Evolutionary conservation across 2,797 vertebrate genomes (phyloP).

Genomic region (Echiichthys vipera): DNA sequence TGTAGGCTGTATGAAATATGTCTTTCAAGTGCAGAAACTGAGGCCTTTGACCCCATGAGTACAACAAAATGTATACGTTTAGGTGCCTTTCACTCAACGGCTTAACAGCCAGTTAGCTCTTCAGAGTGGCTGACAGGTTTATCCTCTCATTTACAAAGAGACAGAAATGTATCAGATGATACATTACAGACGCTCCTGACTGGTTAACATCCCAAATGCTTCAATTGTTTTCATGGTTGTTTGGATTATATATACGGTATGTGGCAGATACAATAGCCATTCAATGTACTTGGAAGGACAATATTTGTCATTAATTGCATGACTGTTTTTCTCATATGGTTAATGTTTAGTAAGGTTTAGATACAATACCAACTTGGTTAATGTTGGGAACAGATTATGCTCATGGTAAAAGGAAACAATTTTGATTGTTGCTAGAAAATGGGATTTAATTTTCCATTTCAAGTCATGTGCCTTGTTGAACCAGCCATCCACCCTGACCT

Average conservation of each 20-base stretch:
- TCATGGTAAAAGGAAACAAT: not conserved
- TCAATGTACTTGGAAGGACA: not conserved
- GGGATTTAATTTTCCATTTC: not conserved
- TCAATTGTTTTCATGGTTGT: conserved; percentile 33
- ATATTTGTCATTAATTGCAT: too few relatives aligned
- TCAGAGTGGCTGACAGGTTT: conserved; percentile 67
- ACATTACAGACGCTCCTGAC: conserved; percentile 49
- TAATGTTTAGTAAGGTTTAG: not conserved
- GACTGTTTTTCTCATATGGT: not conserved
- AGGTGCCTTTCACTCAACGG: conserved; percentile 60
- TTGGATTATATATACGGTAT: conserved; percentile 33
- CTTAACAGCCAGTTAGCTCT: conserved; percentile 52
- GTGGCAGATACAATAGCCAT: too few relatives aligned
- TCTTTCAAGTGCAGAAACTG: conserved; percentile 62
- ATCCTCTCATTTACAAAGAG: conserved; percentile 65
- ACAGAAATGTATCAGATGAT: conserved; percentile 44
- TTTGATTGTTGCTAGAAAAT: not conserved
- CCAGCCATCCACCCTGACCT: not conserved
- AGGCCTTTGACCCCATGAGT: conserved; percentile 66
- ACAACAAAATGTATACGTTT: conserved; percentile 70
- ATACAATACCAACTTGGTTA: not conserved
- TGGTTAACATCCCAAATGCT: conserved; percentile 44
- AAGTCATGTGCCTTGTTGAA: not conserved
- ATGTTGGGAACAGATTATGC: not conserved
- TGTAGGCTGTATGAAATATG: conserved; percentile 67